Evolutionary conservation across 2,113 vertebrate genomes (phyloP).

Genomic region (Gavialis gangeticus): DNA sequence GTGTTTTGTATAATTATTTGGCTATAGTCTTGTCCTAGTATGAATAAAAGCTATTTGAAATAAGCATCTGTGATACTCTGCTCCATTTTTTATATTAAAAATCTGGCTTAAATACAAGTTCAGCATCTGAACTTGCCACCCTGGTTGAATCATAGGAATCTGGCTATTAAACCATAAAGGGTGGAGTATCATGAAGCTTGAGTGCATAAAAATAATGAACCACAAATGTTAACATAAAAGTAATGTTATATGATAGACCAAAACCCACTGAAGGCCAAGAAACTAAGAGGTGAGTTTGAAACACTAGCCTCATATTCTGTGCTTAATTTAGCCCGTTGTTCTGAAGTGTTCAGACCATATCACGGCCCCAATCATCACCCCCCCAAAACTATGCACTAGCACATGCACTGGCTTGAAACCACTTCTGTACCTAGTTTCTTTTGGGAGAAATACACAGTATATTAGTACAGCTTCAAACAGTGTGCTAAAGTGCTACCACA

Average conservation of each 20-base stretch:
- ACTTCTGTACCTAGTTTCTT: constrained; percentile 24
- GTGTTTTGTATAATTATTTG: constrained; percentile 84
- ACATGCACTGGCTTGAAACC: constrained; percentile 56
- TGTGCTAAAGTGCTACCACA: background rate
- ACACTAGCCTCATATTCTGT: constrained; percentile 65
- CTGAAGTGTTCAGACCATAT: constrained; percentile 53
- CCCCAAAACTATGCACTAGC: constrained; percentile 59
- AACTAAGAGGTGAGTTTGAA: constrained; percentile 31
- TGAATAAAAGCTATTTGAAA: constrained; percentile 84
- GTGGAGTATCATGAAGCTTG: constrained; percentile 54
- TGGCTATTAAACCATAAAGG: constrained; percentile 63
- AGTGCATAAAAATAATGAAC: constrained; percentile 67
- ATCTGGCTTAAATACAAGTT: constrained; percentile 11
- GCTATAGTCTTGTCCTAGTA: constrained; percentile 78
- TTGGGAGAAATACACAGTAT: constrained; percentile 53
- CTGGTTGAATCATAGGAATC: constrained; percentile 63
- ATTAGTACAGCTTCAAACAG: background rate
- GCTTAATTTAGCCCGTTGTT: constrained; percentile 68
- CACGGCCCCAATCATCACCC: constrained; percentile 31
- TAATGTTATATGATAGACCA: constrained; percentile 62
- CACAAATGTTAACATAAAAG: constrained; percentile 71
- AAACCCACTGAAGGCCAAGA: constrained; percentile 66
- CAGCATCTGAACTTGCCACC: constrained; percentile 71
- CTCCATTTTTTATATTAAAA: background rate
- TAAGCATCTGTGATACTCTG: constrained; percentile 65